Percentiles rank a stretch among this genome's conserved stretches.
Conservation (phyloP, 2,797 vertebrate species). For the Acanthurus leucopareius region DNA sequence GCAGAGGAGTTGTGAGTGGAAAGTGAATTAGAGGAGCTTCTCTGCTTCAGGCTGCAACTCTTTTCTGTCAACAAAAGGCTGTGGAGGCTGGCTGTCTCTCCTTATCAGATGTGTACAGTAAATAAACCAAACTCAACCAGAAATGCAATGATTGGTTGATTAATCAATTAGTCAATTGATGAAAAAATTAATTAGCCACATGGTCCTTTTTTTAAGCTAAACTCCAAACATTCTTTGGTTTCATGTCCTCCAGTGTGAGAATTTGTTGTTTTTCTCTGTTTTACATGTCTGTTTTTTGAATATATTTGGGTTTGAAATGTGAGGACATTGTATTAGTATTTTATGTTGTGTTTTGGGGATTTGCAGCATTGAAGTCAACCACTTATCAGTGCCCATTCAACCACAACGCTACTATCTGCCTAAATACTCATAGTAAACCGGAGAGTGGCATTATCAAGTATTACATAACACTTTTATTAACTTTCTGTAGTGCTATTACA, state of each 20-base stretch:
- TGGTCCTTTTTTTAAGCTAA: neutral
- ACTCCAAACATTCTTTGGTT: neutral
- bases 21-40: conserved; percentile 57
- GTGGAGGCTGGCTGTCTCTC: conserved; percentile 7
- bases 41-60: conserved; percentile 35
- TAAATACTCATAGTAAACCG: neutral
- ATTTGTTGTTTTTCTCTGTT: neutral
- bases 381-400: neutral
- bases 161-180: neutral
- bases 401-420: neutral
- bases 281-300: neutral
- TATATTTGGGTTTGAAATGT: neutral
- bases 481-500: neutral
- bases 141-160: neutral
- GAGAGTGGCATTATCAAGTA: neutral
- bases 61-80: conserved; percentile 52
- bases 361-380: neutral
- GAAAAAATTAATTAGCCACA: neutral
- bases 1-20: conserved; percentile 24
- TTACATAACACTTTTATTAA: neutral
- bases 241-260: neutral
- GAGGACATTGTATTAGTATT: neutral
- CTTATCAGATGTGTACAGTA: neutral
- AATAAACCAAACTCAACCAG: neutral
- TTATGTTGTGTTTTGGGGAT: neutral